Evolutionary conservation across 2,113 vertebrate genomes (phyloP).

Genomic region (Prietella phreatophila): DNA sequence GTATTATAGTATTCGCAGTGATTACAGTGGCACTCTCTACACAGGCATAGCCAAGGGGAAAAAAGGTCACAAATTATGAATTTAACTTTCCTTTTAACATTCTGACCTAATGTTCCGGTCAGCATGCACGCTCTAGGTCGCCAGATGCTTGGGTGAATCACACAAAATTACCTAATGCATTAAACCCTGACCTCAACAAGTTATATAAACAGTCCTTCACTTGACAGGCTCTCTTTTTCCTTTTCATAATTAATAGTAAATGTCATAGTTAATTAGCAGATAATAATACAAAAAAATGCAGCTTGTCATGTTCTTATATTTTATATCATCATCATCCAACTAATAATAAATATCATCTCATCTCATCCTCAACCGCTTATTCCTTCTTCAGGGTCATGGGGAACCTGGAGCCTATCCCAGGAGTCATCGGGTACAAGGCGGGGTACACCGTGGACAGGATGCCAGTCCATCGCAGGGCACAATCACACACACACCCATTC

Average conservation of each 20-base stretch:
- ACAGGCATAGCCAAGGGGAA: background rate
- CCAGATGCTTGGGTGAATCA: background rate
- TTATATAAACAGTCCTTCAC: background rate
- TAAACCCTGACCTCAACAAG: constrained; percentile 11
- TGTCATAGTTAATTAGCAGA: too few species aligned
- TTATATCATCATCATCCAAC: background rate
- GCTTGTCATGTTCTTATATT: background rate
- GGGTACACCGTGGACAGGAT: too few species aligned
- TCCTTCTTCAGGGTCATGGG: too few species aligned
- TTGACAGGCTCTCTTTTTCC: background rate
- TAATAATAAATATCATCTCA: too few species aligned
- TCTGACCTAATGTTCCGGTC: constrained; percentile 6
- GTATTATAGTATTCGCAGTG: background rate
- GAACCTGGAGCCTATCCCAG: too few species aligned
- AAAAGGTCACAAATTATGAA: background rate
- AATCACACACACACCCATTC: too few species aligned
- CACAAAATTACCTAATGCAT: constrained; percentile 8
- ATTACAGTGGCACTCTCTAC: background rate
- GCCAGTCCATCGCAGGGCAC: too few species aligned
- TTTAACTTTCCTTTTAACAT: background rate
- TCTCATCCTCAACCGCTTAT: too few species aligned
- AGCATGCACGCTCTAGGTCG: background rate
- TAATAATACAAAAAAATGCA: background rate
- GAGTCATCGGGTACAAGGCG: too few species aligned
- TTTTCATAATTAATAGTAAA: background rate